These are phyloP conservation scores for Cassiopea andromeda DNA, from an alignment of 30 jellyfish, hydroid and myxozoan species.

Conservation along the genomic window DNA sequence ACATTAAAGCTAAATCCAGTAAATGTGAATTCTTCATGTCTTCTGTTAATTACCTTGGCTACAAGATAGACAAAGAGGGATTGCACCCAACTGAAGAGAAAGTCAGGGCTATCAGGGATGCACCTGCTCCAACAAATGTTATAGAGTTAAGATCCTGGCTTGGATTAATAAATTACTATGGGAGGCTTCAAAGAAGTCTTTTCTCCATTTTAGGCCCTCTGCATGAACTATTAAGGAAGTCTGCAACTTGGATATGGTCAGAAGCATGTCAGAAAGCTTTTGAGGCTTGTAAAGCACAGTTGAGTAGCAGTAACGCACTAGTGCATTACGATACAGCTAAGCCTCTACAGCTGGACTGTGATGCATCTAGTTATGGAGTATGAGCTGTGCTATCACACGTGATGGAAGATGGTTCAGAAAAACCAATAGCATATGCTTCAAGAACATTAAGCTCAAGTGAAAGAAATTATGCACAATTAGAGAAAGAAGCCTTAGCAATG, in stretches of 20 bases:
- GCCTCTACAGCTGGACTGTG: conserved; percentile 44
- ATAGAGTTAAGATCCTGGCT: conserved; percentile 44
- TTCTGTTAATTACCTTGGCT: conserved; percentile 54
- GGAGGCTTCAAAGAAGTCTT: conserved; percentile 35
- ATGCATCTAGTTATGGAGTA: conserved; percentile 84
- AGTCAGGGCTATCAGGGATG: conserved; percentile 51
- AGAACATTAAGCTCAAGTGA: conserved; percentile 51
- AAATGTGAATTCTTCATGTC: conserved; percentile 49
- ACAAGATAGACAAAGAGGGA: conserved; percentile 48
- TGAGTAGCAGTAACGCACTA: conserved; percentile 28
- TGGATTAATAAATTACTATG: conserved; percentile 64
- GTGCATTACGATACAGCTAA: conserved; percentile 76
- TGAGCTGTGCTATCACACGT: conserved; percentile 83
- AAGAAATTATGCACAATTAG: conserved; percentile 65
- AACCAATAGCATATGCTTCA: conserved; percentile 74
- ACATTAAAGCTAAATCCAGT: neutral
- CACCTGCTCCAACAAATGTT: conserved; percentile 57
- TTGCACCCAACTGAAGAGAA: conserved; percentile 15
- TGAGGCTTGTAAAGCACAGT: neutral
- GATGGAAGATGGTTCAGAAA: conserved; percentile 61
- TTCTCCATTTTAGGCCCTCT: conserved; percentile 49
- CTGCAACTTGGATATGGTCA: conserved; percentile 43
- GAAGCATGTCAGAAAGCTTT: conserved; percentile 32
- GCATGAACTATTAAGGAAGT: conserved; percentile 30
- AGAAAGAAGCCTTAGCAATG: conserved; percentile 82